Conservation (phyloP, 2,113 vertebrate genomes). For the Oreocharis arfaki region DNA sequence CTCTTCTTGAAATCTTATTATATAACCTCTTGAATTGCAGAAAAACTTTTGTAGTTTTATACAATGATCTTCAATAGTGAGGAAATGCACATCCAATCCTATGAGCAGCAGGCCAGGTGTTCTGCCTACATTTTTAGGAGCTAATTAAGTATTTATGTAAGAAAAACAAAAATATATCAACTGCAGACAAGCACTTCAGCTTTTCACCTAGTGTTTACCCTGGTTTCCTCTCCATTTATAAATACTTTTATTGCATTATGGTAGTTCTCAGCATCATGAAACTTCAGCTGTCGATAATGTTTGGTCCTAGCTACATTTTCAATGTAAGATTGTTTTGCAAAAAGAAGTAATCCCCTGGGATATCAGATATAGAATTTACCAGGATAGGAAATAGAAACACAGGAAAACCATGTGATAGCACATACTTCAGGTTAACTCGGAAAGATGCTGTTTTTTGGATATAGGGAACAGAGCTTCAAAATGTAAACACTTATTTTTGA, state of each 20-base stretch:
- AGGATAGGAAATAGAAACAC: background rate
- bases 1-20: background rate
- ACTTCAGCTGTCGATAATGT: background rate
- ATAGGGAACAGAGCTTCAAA: background rate
- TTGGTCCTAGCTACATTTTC: background rate
- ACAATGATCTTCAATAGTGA: background rate
- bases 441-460: background rate
- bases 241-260: background rate
- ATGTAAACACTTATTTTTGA: background rate
- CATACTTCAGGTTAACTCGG: background rate
- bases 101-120: background rate
- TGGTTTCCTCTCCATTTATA: background rate
- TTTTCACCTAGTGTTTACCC: background rate
- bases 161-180: background rate
- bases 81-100: background rate
- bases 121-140: background rate
- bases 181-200: background rate
- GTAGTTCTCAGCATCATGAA: background rate
- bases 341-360: background rate
- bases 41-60: background rate
- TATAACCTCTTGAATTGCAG: background rate
- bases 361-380: background rate
- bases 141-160: background rate
- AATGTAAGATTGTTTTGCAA: background rate
- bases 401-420: background rate